phyloP scores from a whole-genome alignment of 2,888 invertebrate genomes.

The Lamellibrachia columna region DNA sequence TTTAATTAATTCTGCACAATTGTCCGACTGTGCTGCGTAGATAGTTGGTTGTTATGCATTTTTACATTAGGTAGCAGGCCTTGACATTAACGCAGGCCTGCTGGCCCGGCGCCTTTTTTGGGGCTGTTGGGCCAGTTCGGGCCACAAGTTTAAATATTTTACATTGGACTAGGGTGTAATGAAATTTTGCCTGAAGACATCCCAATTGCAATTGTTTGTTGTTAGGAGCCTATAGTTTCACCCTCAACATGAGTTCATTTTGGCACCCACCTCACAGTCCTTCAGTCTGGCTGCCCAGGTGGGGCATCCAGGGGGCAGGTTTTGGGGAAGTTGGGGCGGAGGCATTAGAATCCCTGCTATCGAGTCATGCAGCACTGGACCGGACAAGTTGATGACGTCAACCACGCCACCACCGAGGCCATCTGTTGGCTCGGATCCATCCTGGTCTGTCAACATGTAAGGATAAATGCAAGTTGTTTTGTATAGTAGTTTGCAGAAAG shows the following conservation, averaged over 20 bases:
- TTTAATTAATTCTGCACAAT: no score
- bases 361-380: constrained; percentile 3
- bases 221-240: background rate
- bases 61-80: no score
- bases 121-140: no score
- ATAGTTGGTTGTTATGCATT: no score
- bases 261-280: constrained; percentile 56
- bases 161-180: no score
- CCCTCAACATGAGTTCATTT: background rate
- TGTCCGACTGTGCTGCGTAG: no score
- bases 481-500: background rate
- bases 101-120: no score
- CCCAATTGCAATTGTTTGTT: background rate
- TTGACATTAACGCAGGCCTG: no score
- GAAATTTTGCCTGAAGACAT: no score
- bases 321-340: background rate
- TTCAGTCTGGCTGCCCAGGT: constrained; percentile 60
- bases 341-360: background rate
- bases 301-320: constrained; percentile 54
- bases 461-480: background rate
- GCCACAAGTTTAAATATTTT: no score
- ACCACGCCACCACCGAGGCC: background rate
- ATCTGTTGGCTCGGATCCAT: background rate
- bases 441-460: background rate
- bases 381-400: background rate